Conservation (phyloP, 2,113 vertebrate species). For the Heterocephalus glaber region DNA sequence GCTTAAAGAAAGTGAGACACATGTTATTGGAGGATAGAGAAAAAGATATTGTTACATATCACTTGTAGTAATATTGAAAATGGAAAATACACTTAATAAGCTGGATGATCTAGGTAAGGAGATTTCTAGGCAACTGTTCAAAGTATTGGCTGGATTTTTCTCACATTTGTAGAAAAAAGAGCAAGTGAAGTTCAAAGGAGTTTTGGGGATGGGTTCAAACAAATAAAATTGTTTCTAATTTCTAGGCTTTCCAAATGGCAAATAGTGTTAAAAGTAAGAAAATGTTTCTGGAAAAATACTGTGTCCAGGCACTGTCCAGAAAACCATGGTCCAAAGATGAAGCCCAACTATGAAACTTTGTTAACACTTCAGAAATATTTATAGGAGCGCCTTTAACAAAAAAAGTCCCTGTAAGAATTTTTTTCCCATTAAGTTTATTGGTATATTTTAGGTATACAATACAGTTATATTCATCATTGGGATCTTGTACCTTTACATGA, state of each 20-base stretch:
- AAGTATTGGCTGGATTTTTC: not conserved
- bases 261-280: constrained; percentile 17
- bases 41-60: not conserved
- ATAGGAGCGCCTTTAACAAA: not conserved
- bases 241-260: not conserved
- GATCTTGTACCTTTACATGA: too few relatives aligned
- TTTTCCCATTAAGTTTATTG: too few relatives aligned
- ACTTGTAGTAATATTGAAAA: not conserved
- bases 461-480: too few relatives aligned
- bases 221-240: not conserved
- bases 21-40: not conserved
- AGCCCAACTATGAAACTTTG: not conserved
- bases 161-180: not conserved
- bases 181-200: not conserved
- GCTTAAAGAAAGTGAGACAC: not conserved
- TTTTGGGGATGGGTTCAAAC: not conserved
- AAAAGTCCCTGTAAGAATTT: not conserved
- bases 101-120: not conserved
- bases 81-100: constrained; percentile 10
- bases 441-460: too few relatives aligned
- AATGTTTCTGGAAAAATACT: not conserved
- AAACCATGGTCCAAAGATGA: not conserved
- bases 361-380: constrained; percentile 13
- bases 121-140: not conserved
- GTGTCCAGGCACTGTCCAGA: not conserved